phyloP scores from a whole-genome alignment of 2,888 invertebrate species.

The Drosophila mettleri region DNA sequence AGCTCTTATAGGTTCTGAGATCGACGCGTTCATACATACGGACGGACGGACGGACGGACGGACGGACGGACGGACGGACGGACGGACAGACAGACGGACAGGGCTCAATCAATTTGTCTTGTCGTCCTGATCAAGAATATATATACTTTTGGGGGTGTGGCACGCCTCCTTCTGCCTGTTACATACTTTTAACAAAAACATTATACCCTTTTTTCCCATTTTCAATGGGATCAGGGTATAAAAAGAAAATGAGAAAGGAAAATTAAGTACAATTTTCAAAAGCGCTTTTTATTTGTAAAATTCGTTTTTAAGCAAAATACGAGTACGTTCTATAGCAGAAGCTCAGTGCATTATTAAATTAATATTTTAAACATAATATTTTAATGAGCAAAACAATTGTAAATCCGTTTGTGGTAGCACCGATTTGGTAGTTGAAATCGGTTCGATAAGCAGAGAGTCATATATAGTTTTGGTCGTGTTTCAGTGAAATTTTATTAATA shows the following conservation, averaged over 20 bases:
- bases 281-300: conserved; percentile 44
- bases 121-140: no score
- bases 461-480: conserved; percentile 56
- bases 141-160: no score
- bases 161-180: no score
- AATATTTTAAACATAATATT: conserved; percentile 34
- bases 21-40: no score
- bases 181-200: no score
- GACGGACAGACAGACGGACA: no score
- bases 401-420: conserved; percentile 55
- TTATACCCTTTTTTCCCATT: no score
- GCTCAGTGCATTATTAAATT: conserved; percentile 21
- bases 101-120: no score
- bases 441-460: conserved; percentile 33
- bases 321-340: conserved; percentile 62
- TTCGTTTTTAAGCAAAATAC: conserved; percentile 51
- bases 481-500: conserved; percentile 66
- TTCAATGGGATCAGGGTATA: no score
- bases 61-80: no score
- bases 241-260: conserved; percentile 10
- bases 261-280: conserved; percentile 17
- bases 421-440: conserved; percentile 51
- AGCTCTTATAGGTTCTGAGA: no score
- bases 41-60: no score
- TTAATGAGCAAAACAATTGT: conserved; percentile 37